phyloP scores from a whole-genome alignment of 1,140 invertebrate genomes.

The Nautilus pompilius region DNA sequence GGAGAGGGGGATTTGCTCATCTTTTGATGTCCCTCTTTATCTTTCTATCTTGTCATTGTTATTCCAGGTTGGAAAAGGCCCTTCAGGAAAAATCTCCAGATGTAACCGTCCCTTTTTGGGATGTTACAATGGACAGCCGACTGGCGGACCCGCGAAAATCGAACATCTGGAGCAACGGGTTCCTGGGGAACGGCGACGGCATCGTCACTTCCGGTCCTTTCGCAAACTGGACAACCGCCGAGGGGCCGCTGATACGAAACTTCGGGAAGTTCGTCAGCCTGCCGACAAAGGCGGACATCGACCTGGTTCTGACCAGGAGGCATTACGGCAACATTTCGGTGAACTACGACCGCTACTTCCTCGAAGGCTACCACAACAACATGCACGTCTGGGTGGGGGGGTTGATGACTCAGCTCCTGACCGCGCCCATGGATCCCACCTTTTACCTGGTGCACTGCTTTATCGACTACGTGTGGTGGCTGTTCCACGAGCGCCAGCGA shows the following conservation, averaged over 20 bases:
- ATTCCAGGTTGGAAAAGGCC: constrained; percentile 35
- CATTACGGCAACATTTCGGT: too few relatives aligned
- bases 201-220: constrained; percentile 52
- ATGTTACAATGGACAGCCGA: constrained; percentile 46
- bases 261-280: constrained; percentile 16
- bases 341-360: too few relatives aligned
- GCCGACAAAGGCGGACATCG: constrained; percentile 4
- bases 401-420: too few relatives aligned
- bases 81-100: constrained; percentile 23
- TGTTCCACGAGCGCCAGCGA: too few relatives aligned
- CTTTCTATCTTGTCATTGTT: background rate
- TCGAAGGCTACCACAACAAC: constrained; percentile 14
- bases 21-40: background rate
- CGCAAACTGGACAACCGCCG: constrained; percentile 21
- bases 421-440: too few relatives aligned
- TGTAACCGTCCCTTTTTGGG: constrained; percentile 55
- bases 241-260: constrained; percentile 10
- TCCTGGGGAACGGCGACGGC: constrained; percentile 53
- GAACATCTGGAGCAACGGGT: constrained; percentile 45
- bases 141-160: constrained; percentile 47
- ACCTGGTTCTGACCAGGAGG: constrained; percentile 2
- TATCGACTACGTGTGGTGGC: too few relatives aligned
- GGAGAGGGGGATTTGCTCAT: too few relatives aligned
- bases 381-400: too few relatives aligned
- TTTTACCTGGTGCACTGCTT: too few relatives aligned